These are phyloP conservation scores for Bos javanicus DNA, from an alignment of 2,113 vertebrate genomes.

Conservation along the genomic window DNA sequence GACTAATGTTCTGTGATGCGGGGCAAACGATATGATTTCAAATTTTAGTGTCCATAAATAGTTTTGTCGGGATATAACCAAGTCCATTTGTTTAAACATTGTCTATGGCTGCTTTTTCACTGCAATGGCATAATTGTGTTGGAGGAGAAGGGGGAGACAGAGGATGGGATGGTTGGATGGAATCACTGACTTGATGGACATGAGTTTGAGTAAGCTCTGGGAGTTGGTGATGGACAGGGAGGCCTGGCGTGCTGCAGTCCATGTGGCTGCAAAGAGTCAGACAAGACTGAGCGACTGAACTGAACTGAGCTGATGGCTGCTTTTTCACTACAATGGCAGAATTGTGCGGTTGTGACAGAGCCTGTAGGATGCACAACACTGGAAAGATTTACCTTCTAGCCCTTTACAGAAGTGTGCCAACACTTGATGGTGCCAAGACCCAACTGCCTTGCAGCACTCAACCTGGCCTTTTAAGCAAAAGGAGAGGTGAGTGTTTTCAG, in stretches of 20 bases:
- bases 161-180: neutral
- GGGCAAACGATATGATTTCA: neutral
- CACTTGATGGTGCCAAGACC: no score
- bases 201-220: neutral
- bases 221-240: neutral
- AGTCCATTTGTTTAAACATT: neutral
- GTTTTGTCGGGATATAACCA: neutral
- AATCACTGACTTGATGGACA: neutral
- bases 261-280: neutral
- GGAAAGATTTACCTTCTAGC: neutral
- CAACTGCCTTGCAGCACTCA: no score
- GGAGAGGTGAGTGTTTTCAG: neutral
- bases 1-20: neutral
- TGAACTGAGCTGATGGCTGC: neutral
- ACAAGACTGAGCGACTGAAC: neutral
- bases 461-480: neutral
- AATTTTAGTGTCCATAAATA: neutral
- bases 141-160: neutral
- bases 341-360: neutral
- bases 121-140: neutral
- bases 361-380: no score
- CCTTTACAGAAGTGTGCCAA: neutral
- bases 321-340: neutral
- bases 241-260: neutral
- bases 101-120: neutral